Conservation (phyloP, 2,888 invertebrate genomes). For the Patella caerulea region DNA sequence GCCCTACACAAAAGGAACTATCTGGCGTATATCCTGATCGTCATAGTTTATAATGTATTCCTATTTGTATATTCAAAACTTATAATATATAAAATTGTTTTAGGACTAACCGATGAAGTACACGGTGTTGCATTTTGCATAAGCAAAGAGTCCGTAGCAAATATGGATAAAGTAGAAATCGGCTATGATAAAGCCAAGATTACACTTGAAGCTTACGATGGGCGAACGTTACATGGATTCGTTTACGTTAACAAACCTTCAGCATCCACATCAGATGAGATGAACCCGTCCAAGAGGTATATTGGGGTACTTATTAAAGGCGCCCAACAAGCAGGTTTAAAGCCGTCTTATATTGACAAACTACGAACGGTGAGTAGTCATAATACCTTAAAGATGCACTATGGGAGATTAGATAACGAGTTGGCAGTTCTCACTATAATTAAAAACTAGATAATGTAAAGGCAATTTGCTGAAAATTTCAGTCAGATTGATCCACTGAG, state of each 20-base stretch:
- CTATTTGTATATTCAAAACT: too few relatives aligned
- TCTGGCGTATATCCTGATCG: too few relatives aligned
- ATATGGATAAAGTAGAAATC: neutral
- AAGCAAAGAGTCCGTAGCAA: neutral
- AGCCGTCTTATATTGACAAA: neutral
- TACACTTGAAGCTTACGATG: neutral
- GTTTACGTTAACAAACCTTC: neutral
- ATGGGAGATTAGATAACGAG: too few relatives aligned
- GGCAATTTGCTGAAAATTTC: too few relatives aligned
- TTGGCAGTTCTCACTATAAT: too few relatives aligned
- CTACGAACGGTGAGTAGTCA: neutral
- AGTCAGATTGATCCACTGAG: too few relatives aligned
- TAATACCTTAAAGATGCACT: too few relatives aligned
- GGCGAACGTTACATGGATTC: neutral
- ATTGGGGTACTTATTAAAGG: neutral
- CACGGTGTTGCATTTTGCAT: slow-evolving; percentile 1
- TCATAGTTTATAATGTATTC: too few relatives aligned
- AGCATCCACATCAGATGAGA: neutral
- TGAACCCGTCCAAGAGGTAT: neutral
- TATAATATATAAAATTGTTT: neutral
- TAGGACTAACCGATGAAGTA: neutral
- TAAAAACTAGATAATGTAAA: too few relatives aligned
- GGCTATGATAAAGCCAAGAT: neutral
- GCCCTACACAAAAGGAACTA: too few relatives aligned
- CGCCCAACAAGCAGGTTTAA: neutral